Evolutionary conservation across 2,797 vertebrate genomes (phyloP).

Genomic region (Pachyuromys duprasi): DNA sequence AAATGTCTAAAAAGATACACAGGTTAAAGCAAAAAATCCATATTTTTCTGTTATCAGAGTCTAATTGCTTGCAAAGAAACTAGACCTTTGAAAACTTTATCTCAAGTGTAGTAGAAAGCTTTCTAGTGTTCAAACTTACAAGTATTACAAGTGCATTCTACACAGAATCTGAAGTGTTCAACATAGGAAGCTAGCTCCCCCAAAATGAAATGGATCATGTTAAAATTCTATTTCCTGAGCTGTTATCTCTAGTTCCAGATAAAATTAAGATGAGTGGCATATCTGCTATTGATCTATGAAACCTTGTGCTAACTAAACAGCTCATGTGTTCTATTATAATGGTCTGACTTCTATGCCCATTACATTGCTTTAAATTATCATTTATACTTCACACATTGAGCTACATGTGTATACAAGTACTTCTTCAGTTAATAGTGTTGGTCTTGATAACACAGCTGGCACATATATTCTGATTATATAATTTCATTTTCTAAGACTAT

Average conservation of each 20-base stretch:
- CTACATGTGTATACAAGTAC: neutral
- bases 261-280: conserved; percentile 76
- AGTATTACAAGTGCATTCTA: too few species aligned
- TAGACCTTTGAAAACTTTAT: conserved; percentile 60
- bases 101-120: conserved; percentile 65
- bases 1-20: conserved; percentile 43
- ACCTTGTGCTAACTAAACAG: conserved; percentile 78
- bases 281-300: conserved; percentile 73
- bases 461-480: neutral
- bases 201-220: conserved; percentile 66
- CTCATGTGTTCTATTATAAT: neutral
- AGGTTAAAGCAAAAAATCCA: conserved; percentile 1
- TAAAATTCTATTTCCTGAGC: conserved; percentile 69
- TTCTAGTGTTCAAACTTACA: conserved; percentile 65
- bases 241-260: conserved; percentile 77
- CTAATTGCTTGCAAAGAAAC: conserved; percentile 36
- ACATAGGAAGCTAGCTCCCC: conserved; percentile 67
- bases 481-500: conserved; percentile 42
- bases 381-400: conserved; percentile 35
- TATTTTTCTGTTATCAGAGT: conserved; percentile 15
- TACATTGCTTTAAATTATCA: conserved; percentile 5
- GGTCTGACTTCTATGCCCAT: neutral
- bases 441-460: neutral
- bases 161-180: conserved; percentile 61
- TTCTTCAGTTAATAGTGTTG: conserved; percentile 5